phyloP scores from a whole-genome alignment of 1,140 invertebrate species.

The Aleiodes sp. region DNA sequence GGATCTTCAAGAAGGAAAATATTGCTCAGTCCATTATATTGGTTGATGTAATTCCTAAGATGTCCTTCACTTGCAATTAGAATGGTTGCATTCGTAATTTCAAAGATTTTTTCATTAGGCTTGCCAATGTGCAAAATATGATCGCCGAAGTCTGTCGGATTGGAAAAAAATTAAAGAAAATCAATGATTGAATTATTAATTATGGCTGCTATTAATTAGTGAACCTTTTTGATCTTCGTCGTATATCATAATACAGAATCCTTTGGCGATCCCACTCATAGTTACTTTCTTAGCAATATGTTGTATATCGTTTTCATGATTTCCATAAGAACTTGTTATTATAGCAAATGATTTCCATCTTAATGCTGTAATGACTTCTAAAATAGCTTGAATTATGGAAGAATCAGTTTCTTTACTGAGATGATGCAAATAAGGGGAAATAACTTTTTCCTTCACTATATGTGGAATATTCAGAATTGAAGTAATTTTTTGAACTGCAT shows the following conservation, averaged over 20 bases:
- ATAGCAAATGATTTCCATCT: conserved; percentile 60
- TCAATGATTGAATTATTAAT: conserved; percentile 11
- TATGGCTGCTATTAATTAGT: not conserved
- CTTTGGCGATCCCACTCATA: conserved; percentile 48
- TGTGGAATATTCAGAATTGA: conserved; percentile 61
- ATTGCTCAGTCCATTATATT: conserved; percentile 44
- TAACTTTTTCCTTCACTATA: conserved; percentile 54
- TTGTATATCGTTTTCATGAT: conserved; percentile 52
- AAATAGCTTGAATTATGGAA: conserved; percentile 51
- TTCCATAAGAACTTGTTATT: conserved; percentile 45
- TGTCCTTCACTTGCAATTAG: conserved; percentile 54
- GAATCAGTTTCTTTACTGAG: conserved; percentile 56
- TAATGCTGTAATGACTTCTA: conserved; percentile 50
- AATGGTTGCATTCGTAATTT: conserved; percentile 49
- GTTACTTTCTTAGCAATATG: conserved; percentile 58
- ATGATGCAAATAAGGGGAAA: conserved; percentile 55
- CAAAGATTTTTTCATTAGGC: conserved; percentile 48
- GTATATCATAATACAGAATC: conserved; percentile 56
- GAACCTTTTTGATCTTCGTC: conserved; percentile 49
- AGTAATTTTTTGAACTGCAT: conserved; percentile 61
- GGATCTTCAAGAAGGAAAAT: conserved; percentile 55
- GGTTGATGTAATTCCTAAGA: conserved; percentile 48
- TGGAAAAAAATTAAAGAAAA: not conserved
- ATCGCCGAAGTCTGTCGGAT: conserved; percentile 48
- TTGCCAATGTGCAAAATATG: conserved; percentile 55